Conservation (phyloP, 2,888 invertebrate species). For the Abrostola triplasia region DNA sequence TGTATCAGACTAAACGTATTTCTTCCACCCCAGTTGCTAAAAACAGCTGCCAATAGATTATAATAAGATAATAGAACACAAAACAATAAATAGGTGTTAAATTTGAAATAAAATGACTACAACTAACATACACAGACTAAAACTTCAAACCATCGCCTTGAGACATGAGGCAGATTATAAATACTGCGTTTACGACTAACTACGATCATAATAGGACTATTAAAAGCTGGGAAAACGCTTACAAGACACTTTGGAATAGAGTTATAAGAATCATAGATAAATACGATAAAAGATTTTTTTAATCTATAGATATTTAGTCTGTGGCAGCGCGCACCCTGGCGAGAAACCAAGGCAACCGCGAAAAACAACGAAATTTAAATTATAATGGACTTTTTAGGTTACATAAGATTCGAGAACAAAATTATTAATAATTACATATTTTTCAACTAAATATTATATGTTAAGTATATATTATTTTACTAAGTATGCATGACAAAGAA, state of each 20-base stretch:
- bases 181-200: slow-evolving; percentile 42
- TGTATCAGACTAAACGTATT: background rate
- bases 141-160: slow-evolving; percentile 14
- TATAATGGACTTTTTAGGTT: background rate
- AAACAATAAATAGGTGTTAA: slow-evolving; percentile 50
- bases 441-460: background rate
- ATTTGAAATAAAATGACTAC: slow-evolving; percentile 31
- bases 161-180: slow-evolving; percentile 50
- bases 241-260: background rate
- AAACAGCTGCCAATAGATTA: slow-evolving; percentile 39
- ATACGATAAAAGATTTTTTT: too few relatives aligned
- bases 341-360: background rate
- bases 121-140: slow-evolving; percentile 19
- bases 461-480: background rate
- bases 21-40: slow-evolving; percentile 23
- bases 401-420: background rate
- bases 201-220: slow-evolving; percentile 1
- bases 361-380: background rate
- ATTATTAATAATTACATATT: background rate
- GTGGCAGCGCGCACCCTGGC: background rate
- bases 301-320: background rate
- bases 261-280: background rate
- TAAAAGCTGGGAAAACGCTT: slow-evolving; percentile 1
- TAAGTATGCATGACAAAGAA: slow-evolving; percentile 48
- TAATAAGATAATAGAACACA: slow-evolving; percentile 23